Percentiles rank a stretch among this genome's conserved stretches.
Conservation (phyloP, 1,140 invertebrate species). For the Mamestra configurata region DNA sequence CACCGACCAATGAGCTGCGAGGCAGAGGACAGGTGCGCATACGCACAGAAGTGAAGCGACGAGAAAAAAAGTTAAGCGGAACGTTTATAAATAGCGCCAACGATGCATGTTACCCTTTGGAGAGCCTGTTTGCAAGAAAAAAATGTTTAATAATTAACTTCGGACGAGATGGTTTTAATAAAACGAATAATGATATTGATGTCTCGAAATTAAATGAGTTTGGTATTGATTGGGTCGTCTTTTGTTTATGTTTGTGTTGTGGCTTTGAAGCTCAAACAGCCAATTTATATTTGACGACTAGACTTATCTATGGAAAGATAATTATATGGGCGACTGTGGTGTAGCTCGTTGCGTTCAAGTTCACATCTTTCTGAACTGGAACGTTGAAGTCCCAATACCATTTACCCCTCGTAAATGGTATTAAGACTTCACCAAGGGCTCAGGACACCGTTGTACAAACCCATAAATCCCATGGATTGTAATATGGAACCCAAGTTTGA, state of each 20-base stretch:
- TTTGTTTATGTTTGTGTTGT: neutral
- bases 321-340: too few relatives aligned
- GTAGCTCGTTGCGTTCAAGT: too few relatives aligned
- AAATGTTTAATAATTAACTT: slow-evolving; percentile 44
- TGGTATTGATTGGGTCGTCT: neutral
- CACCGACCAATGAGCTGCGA: slow-evolving; percentile 60
- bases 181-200: slow-evolving; percentile 11
- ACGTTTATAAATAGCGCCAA: slow-evolving; percentile 65
- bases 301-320: too few relatives aligned
- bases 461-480: too few relatives aligned
- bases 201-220: slow-evolving; percentile 12
- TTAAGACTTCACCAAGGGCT: too few relatives aligned
- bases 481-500: too few relatives aligned
- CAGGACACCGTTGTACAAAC: too few relatives aligned
- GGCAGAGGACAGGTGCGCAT: slow-evolving; percentile 58
- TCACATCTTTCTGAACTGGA: too few relatives aligned
- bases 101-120: slow-evolving; percentile 68
- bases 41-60: slow-evolving; percentile 54
- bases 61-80: slow-evolving; percentile 56
- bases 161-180: neutral
- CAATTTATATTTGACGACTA: too few relatives aligned
- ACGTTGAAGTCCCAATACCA: too few relatives aligned
- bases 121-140: slow-evolving; percentile 47
- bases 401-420: too few relatives aligned
- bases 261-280: too few relatives aligned